phyloP scores from a whole-genome alignment of 2,113 vertebrate genomes.

The Centropristis striata region DNA sequence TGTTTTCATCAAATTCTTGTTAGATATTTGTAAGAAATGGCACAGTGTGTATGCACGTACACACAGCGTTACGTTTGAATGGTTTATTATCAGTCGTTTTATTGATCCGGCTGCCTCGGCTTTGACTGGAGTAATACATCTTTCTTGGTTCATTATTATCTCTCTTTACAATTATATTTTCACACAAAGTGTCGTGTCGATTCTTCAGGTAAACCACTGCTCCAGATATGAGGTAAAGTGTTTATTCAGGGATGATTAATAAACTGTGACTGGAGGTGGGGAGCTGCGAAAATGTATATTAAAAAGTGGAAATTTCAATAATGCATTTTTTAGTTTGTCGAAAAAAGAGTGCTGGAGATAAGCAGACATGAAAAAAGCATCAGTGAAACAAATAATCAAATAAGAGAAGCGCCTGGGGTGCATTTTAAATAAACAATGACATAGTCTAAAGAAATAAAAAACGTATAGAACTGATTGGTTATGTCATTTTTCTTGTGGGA shows the following conservation, averaged over 20 bases:
- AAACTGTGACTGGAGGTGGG: conserved; percentile 17
- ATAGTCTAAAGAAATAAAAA: conserved; percentile 35
- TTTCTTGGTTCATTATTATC: conserved; percentile 32
- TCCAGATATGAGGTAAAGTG: conserved; percentile 16
- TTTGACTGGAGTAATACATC: conserved; percentile 42
- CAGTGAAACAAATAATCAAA: conserved; percentile 41
- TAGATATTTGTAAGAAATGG: conserved; percentile 23
- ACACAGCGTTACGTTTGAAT: conserved; percentile 27
- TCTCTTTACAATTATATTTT: conserved; percentile 85
- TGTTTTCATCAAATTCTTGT: conserved; percentile 14
- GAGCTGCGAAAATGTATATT: conserved; percentile 7
- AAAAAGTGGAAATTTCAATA: conserved; percentile 20
- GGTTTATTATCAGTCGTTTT: conserved; percentile 35
- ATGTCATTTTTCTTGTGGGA: conserved; percentile 35
- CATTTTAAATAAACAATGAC: conserved; percentile 52
- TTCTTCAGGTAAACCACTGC: conserved; percentile 85
- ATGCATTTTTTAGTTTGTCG: conserved; percentile 26
- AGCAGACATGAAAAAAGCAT: conserved; percentile 20
- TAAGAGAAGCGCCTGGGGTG: conserved; percentile 28
- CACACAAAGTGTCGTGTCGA: conserved; percentile 91
- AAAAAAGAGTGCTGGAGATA: conserved; percentile 15
- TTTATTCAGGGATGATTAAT: conserved; percentile 44
- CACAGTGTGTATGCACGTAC: neutral
- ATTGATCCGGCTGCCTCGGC: conserved; percentile 40
- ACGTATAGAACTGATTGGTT: conserved; percentile 17